phyloP scores from a whole-genome alignment of 2,797 vertebrate species.

The Schizopygopsis malacanthus region DNA sequence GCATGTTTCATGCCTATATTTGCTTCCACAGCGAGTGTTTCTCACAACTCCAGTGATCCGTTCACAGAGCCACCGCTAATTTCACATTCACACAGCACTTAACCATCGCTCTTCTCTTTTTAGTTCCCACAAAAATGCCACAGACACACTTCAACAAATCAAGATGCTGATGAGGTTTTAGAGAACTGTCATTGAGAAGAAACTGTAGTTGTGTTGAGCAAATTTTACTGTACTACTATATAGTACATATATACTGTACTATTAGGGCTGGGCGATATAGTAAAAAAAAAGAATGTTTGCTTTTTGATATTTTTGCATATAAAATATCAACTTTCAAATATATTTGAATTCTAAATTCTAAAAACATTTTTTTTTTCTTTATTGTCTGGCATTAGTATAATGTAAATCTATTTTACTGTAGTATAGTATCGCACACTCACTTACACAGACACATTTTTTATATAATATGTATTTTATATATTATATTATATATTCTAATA shows the following conservation, averaged over 20 bases:
- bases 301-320: background rate
- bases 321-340: background rate
- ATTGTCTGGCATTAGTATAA: background rate
- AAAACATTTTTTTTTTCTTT: background rate
- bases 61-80: slow-evolving; percentile 33
- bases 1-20: background rate
- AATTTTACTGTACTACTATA: slow-evolving; percentile 5
- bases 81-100: slow-evolving; percentile 16
- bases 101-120: slow-evolving; percentile 49
- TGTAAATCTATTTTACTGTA: background rate
- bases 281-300: background rate
- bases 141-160: slow-evolving; percentile 38
- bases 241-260: background rate
- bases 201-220: slow-evolving; percentile 17
- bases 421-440: background rate
- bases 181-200: slow-evolving; percentile 33
- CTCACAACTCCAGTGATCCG: slow-evolving; percentile 6
- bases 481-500: background rate
- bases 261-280: background rate
- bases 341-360: background rate
- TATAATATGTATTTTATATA: background rate
- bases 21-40: background rate
- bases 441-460: too few relatives aligned
- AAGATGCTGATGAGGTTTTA: slow-evolving; percentile 29
- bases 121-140: slow-evolving; percentile 26